Conservation (phyloP, 2,113 vertebrate genomes). For the Sorex fumeus region DNA sequence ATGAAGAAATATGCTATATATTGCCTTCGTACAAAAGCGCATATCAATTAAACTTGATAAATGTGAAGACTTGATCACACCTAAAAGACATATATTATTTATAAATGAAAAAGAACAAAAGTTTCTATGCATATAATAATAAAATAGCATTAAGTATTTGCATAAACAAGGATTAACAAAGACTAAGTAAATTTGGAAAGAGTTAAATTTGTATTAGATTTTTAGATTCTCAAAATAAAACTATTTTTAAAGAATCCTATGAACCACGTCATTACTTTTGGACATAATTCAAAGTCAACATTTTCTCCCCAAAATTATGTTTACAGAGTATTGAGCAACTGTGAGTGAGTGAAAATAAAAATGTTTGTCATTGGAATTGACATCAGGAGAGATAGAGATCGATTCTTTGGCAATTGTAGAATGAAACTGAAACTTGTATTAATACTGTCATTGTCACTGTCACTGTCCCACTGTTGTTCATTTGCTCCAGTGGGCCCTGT, state of each 20-base stretch:
- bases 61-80: neutral
- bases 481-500: no score
- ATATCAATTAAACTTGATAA: neutral
- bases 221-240: conserved; percentile 14
- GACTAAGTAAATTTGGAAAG: neutral
- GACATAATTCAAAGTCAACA: conserved; percentile 53
- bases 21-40: neutral
- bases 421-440: neutral
- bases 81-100: neutral
- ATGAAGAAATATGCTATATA: neutral
- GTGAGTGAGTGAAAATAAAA: conserved; percentile 21
- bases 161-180: neutral
- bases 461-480: no score
- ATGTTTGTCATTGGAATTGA: neutral
- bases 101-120: neutral
- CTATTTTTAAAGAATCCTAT: neutral
- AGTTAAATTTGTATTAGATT: neutral
- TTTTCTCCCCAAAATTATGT: conserved; percentile 36
- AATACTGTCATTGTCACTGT: no score
- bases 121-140: neutral
- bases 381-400: neutral
- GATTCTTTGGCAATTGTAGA: neutral
- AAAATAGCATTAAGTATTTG: neutral
- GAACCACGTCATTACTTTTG: conserved; percentile 69
- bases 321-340: conserved; percentile 70